Evolutionary conservation across 2,797 vertebrate species (phyloP).

Genomic region (Lycodopsis pacificus): DNA sequence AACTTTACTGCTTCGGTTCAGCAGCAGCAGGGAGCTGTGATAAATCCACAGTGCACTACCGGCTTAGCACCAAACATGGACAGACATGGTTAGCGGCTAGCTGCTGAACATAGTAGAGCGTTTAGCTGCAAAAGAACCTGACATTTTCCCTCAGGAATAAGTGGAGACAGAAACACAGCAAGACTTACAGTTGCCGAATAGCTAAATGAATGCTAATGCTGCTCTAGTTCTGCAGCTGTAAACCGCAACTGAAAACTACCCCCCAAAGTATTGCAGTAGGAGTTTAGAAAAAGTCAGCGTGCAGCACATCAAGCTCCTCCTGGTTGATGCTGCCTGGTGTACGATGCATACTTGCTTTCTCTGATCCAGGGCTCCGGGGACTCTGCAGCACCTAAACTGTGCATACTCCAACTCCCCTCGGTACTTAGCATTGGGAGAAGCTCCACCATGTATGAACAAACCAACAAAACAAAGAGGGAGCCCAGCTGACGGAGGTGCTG

Average conservation of each 20-base stretch:
- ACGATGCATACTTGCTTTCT: slow-evolving; percentile 14
- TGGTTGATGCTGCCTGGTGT: slow-evolving; percentile 23
- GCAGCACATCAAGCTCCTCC: slow-evolving; percentile 10
- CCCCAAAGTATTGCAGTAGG: neutral
- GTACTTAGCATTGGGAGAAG: slow-evolving; percentile 26
- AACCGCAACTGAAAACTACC: no score
- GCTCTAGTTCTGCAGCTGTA: neutral
- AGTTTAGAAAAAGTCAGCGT: neutral
- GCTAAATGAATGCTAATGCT: neutral
- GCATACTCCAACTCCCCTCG: slow-evolving; percentile 26
- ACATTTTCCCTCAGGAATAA: neutral
- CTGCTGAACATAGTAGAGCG: no score
- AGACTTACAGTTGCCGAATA: neutral
- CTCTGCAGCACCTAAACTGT: slow-evolving; percentile 31
- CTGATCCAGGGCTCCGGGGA: slow-evolving; percentile 19
- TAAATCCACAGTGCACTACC: neutral
- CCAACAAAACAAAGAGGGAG: slow-evolving; percentile 21
- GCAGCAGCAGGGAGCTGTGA: neutral
- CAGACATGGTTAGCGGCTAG: neutral
- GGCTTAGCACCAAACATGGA: neutral
- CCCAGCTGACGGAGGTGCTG: neutral
- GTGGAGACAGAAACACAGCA: neutral
- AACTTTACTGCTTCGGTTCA: no score
- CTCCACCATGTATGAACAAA: slow-evolving; percentile 40
- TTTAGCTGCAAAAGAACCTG: neutral